Base-by-base conservation (phyloP, 2,888 invertebrate genomes). In the Junonia oenone region DNA sequence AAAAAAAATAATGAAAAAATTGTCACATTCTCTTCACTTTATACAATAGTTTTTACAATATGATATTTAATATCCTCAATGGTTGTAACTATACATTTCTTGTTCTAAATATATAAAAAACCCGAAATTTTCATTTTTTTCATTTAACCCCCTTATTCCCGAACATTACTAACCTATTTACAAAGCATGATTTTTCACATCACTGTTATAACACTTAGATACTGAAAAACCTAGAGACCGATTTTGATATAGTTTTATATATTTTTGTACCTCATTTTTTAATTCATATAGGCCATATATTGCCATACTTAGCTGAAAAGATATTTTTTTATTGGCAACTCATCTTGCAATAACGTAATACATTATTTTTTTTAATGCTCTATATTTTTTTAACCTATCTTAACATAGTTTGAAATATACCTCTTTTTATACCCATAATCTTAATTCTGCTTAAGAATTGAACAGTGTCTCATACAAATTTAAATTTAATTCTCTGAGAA, bases 1-100 rank as follows among this genome's bases (percentile, higher is more conserved):
- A 77, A 79, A 38, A 40, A 85, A 82, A 81, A 85, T 82, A 82
- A 73, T 76, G 76, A 76, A 79, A 81, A 81, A 87, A 83, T 78
- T 83, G 84, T 89, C 87, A 84, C 89, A 88, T 85, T 87, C 83
- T 87, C 87, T 87, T 90, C 90, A 88, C 86, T 88, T 88, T 89
- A 85, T 90, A 90, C 90, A 90, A 91, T 90, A 91, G 90, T 86
- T 90, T 89, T 89, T 90, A 90, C 88, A 89, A 90, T 90, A 90
- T 83, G 90, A 91, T 91, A 91, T 91, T 87, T 89, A 90, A 90
- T 90, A 90, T 90, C 90, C 87, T 91, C 90, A 82, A 91, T 90
- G 91, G 91, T 91, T 91, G 91, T 91, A 90, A 90, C 87, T 90
- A 90, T 90, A 91, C 90, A 91, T 90, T 90, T 90, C 90, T 90